Base-by-base conservation (phyloP, 1,140 invertebrate genomes). In the Brevipalpus yothersi region DNA sequence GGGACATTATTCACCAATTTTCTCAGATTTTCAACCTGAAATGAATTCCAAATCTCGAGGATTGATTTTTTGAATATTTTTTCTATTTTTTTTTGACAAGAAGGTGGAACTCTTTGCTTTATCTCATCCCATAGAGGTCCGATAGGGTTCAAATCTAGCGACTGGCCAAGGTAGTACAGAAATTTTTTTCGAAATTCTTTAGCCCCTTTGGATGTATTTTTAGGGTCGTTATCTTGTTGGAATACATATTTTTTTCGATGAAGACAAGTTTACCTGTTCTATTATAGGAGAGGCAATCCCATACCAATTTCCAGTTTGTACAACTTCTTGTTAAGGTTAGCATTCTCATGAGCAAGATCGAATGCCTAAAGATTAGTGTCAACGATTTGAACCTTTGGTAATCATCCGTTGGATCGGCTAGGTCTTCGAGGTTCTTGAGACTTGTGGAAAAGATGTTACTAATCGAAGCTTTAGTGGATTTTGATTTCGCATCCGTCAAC, bases 221-320 rank as follows among this genome's bases (percentile, higher is more conserved):
- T 70, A n/a, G 67, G 65, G 60, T 70, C 69, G 31, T 69, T 70
- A 58, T 70, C 67, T 51, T 71, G 64, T 53, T 67, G 61, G 41
- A 68, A 69, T 21, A 63, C 59, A 66, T 23, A 58, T 58, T 15
- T 19, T 13, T 12, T 51, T 54, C 47, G 23, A 62, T 60, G 12
- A 45, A 49, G 4, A 39, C 8, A 4, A 64, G 41, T 7, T 59
- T 19, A 7, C 61, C 61, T 12, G 58, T 17, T 47, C 55, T 49
- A n/a, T 45, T 49, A 2, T 1, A 40, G 8, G 41, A 58, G 9
- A 64, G 56, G 40, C 54, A 60, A 9, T 31, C 61, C 58, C 60
- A 63, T 39, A 63, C 60, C 15, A 60, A n/a, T n/a, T n/a, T n/a
- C n/a, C n/a, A n/a, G n/a, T n/a, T n/a, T n/a, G n/a, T n/a, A n/a